Evolutionary conservation across 1,140 invertebrate genomes (phyloP).

Genomic region (Triops longicaudatus): DNA sequence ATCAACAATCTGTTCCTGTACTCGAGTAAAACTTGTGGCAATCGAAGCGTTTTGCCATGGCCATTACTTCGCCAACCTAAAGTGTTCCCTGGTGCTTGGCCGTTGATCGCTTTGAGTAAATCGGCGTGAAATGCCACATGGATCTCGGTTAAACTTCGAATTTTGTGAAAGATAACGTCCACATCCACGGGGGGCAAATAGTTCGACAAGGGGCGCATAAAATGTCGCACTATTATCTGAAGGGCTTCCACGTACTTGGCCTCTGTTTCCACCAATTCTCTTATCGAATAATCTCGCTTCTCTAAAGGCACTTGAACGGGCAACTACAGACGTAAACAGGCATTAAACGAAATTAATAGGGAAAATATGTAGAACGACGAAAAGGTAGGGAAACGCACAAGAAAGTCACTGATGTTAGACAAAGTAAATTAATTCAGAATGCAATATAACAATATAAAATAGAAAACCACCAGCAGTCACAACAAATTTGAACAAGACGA

Average conservation of each 20-base stretch:
- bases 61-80: conserved; percentile 38
- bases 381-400: conserved; percentile 6
- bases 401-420: too few species aligned
- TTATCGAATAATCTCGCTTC: conserved; percentile 90
- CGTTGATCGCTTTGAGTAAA: conserved; percentile 55
- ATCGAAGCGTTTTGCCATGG: conserved; percentile 44
- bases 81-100: conserved; percentile 38
- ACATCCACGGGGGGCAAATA: conserved; percentile 64
- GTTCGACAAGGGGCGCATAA: conserved; percentile 63
- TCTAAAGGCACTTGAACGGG: conserved; percentile 42
- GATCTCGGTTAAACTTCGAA: conserved; percentile 79
- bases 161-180: conserved; percentile 74
- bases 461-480: too few species aligned
- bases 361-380: neutral
- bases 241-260: conserved; percentile 93
- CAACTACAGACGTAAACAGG: neutral
- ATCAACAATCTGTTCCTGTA: conserved; percentile 84
- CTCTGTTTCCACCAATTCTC: conserved; percentile 93
- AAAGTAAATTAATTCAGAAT: too few species aligned
- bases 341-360: neutral
- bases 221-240: conserved; percentile 72
- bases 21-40: conserved; percentile 68
- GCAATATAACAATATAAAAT: too few species aligned
- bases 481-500: too few species aligned
- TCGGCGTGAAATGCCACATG: conserved; percentile 75